Conservation (phyloP, 2,113 vertebrate genomes). For the Festucalex cinctus region DNA sequence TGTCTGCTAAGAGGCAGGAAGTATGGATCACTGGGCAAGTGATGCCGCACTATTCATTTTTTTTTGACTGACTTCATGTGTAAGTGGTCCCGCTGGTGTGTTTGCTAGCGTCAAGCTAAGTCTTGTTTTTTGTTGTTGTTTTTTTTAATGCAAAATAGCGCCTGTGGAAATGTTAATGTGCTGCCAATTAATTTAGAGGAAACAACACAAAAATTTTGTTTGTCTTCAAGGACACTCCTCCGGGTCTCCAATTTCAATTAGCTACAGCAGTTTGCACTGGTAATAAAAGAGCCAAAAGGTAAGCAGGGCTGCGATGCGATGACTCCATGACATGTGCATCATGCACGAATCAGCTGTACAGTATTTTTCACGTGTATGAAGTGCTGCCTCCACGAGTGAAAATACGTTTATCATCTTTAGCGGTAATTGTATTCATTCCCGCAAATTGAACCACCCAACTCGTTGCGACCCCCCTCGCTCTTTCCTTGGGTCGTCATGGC, state of each 20-base stretch:
- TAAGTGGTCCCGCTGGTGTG: neutral
- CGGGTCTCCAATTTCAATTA: neutral
- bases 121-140: neutral
- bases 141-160: neutral
- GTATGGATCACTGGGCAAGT: neutral
- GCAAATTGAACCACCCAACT: neutral
- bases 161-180: neutral
- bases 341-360: no score
- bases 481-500: neutral
- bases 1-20: slow-evolving; percentile 36
- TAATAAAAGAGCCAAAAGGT: neutral
- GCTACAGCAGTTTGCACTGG: neutral
- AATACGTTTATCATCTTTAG: neutral
- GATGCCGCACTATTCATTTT: neutral
- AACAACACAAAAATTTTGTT: neutral
- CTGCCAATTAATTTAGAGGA: neutral
- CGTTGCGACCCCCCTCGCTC: neutral
- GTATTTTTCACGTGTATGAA: no score
- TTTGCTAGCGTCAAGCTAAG: neutral
- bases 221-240: neutral
- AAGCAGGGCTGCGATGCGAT: neutral
- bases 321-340: no score
- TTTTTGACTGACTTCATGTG: neutral
- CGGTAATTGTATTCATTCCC: neutral
- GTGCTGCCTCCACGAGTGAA: neutral